Evolutionary conservation across 2,888 invertebrate species (phyloP).

Genomic region (Galerucella calmariensis): DNA sequence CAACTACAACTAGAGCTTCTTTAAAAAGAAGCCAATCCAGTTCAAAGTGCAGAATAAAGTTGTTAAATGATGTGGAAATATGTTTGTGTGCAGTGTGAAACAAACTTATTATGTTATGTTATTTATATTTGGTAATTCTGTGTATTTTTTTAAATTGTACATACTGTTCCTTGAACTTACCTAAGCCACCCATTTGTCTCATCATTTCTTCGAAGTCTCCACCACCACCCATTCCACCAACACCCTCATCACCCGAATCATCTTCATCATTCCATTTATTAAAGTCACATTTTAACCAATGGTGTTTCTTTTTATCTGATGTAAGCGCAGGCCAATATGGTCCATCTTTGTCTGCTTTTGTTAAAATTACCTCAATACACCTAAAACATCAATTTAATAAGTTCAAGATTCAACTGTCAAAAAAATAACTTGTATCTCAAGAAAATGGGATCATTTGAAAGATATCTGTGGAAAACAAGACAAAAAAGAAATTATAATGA

Average conservation of each 20-base stretch:
- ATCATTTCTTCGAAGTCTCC: conserved; percentile 79
- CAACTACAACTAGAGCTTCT: no score
- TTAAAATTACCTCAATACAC: conserved; percentile 79
- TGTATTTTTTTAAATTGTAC: no score
- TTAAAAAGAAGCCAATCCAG: no score
- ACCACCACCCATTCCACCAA: conserved; percentile 64
- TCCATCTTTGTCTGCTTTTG: conserved; percentile 74
- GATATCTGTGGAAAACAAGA: background rate
- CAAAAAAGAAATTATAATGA: background rate
- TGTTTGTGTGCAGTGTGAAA: no score
- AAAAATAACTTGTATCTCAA: no score
- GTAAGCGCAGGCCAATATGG: conserved; percentile 91
- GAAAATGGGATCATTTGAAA: background rate
- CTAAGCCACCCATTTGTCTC: conserved; percentile 76
- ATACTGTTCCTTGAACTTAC: conserved; percentile 51
- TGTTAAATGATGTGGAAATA: no score
- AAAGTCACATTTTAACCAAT: conserved; percentile 97
- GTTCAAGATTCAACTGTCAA: background rate
- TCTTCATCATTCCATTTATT: conserved; percentile 98
- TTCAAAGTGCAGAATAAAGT: no score
- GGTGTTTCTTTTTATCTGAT: conserved; percentile 87
- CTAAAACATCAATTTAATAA: conserved; percentile 4
- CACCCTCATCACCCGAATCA: conserved; percentile 85
- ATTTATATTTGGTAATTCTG: no score
- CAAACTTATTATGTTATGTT: no score